Conservation (phyloP, 2,113 vertebrate genomes). For the Alosa alosa region DNA sequence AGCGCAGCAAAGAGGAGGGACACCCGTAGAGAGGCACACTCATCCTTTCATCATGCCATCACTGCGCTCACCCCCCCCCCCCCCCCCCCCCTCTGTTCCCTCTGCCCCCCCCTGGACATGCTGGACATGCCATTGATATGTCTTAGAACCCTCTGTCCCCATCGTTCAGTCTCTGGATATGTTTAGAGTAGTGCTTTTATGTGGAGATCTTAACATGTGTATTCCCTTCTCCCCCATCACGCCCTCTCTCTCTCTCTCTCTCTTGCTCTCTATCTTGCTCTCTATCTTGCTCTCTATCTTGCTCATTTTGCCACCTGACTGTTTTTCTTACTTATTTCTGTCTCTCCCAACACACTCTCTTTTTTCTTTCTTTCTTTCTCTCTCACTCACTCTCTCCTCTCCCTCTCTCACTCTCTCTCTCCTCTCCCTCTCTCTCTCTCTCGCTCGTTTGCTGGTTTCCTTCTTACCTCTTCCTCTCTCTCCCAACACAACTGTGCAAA, state of each 20-base stretch:
- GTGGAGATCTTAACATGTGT: neutral
- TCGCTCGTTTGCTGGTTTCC: neutral
- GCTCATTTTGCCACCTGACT: neutral
- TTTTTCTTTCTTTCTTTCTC: neutral
- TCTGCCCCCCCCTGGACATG: no score
- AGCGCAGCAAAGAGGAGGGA: neutral
- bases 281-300: neutral
- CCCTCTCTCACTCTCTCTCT: no score
- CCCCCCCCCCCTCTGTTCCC: neutral
- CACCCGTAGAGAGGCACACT: neutral
- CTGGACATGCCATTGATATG: neutral
- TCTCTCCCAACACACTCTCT: neutral
- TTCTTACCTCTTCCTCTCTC: neutral
- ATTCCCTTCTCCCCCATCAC: neutral
- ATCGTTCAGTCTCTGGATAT: neutral
- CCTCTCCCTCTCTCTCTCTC: no score
- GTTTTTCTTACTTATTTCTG: neutral
- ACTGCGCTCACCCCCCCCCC: neutral
- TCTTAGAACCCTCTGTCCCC: neutral
- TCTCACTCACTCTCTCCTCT: conserved; percentile 1
- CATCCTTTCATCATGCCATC: neutral
- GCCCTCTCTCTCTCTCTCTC: conserved; percentile 18
- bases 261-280: neutral
- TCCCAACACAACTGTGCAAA: neutral
- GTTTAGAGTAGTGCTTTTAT: neutral